A percentile compares a stretch with the other conserved stretches of the same genome.
Evolutionary conservation across 1,140 invertebrate genomes (phyloP).

Genomic region (Parapsyche elsis): DNA sequence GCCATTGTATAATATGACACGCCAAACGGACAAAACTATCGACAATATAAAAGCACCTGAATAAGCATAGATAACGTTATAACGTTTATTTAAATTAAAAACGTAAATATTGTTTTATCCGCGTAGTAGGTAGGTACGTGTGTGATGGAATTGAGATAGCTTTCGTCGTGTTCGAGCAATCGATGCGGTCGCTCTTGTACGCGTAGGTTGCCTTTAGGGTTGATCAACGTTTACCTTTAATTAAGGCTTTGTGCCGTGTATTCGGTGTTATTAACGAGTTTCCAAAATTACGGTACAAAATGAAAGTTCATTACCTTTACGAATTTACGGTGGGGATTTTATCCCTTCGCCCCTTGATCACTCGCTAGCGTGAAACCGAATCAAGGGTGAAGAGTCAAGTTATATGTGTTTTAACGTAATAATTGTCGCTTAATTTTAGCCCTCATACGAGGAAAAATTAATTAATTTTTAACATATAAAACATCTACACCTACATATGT

Average conservation of each 20-base stretch:
- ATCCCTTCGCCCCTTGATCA: constrained; percentile 14
- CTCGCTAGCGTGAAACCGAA: not conserved
- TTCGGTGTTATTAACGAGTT: constrained; percentile 44
- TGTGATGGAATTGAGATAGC: not conserved
- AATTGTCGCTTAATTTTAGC: not conserved
- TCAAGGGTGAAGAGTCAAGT: not conserved
- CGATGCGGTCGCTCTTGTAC: not conserved
- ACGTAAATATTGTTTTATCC: too few relatives aligned
- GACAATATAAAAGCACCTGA: too few relatives aligned
- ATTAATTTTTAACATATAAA: too few relatives aligned
- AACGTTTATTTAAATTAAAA: too few relatives aligned
- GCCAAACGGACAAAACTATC: not conserved
- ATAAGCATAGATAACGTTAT: too few relatives aligned
- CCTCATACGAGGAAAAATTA: too few relatives aligned
- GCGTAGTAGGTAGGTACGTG: too few relatives aligned
- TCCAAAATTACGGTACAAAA: constrained; percentile 43
- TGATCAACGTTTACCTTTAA: constrained; percentile 45
- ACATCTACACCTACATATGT: too few relatives aligned
- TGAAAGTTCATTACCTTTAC: constrained; percentile 48
- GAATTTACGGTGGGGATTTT: constrained; percentile 45
- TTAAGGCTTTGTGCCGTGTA: constrained; percentile 41
- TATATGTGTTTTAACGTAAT: not conserved
- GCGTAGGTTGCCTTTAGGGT: constrained; percentile 4
- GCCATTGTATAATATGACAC: not conserved
- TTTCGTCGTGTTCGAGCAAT: not conserved